Conservation (phyloP, 2,797 vertebrate genomes). For the Phaenicophaeus curvirostris region DNA sequence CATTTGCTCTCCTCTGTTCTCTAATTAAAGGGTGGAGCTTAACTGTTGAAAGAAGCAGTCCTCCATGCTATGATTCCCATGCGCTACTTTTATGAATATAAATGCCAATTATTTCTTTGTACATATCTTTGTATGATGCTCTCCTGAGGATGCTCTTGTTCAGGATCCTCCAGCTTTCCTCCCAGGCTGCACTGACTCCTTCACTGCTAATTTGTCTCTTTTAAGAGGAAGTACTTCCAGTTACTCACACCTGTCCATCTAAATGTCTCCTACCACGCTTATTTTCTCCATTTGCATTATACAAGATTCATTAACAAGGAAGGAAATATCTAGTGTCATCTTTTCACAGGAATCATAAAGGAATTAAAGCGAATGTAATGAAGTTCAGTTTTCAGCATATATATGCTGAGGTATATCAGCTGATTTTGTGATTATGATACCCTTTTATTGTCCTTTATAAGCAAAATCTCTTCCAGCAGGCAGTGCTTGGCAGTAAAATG, state of each 20-base stretch:
- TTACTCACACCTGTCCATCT: neutral
- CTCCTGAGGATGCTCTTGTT: neutral
- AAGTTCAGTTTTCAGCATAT: neutral
- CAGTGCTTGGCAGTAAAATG: neutral
- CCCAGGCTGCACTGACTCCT: neutral
- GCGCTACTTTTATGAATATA: neutral
- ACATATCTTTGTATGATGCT: rapidly evolving
- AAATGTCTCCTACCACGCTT: neutral
- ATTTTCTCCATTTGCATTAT: neutral
- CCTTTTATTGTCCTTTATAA: neutral
- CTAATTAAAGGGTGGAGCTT: neutral
- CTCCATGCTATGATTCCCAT: neutral
- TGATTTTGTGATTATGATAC: neutral
- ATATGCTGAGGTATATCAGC: neutral
- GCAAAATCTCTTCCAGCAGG: neutral
- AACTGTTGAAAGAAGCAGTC: neutral
- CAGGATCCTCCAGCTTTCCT: neutral
- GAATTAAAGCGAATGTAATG: neutral
- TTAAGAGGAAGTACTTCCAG: neutral
- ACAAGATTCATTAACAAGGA: neutral
- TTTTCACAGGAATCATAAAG: neutral
- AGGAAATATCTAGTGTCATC: rapidly evolving
- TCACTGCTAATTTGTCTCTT: neutral
- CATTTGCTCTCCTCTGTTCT: neutral
- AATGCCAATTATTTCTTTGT: neutral